Evolutionary conservation across 2,113 vertebrate species (phyloP).

Genomic region (Trichomycterus rosablanca): DNA sequence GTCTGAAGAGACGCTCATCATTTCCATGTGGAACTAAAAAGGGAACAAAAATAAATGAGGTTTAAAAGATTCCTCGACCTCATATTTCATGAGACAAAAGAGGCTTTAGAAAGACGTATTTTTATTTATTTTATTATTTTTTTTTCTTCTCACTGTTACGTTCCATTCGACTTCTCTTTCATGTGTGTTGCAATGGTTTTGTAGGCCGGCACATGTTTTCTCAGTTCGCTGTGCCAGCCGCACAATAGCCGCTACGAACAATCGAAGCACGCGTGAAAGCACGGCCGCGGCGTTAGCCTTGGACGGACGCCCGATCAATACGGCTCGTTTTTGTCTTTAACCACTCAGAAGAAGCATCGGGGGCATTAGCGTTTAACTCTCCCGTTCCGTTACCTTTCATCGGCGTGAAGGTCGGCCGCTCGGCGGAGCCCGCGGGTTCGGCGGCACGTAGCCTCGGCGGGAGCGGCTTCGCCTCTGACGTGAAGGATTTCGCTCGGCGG

Average conservation of each 20-base stretch:
- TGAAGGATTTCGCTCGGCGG: not conserved
- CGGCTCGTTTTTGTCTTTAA: conserved; percentile 43
- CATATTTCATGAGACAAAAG: too few relatives aligned
- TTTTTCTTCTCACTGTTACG: conserved; percentile 15
- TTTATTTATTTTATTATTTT: not conserved
- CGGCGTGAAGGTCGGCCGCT: conserved; percentile 52
- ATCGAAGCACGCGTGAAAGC: not conserved
- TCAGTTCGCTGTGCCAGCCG: not conserved
- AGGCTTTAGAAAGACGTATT: too few relatives aligned
- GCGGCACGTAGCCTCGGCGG: not conserved
- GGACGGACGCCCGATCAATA: conserved; percentile 31
- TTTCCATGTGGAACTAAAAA: not conserved
- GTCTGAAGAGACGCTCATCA: not conserved
- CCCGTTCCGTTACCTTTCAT: conserved; percentile 45
- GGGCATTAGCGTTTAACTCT: conserved; percentile 57
- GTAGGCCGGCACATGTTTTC: not conserved
- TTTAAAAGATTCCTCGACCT: too few relatives aligned
- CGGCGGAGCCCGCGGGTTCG: conserved; percentile 41
- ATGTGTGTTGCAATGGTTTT: not conserved
- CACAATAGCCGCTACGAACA: not conserved
- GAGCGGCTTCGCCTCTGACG: not conserved
- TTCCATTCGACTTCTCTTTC: too few relatives aligned
- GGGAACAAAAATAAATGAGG: too few relatives aligned
- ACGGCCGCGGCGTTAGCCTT: not conserved
- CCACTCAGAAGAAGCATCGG: conserved; percentile 39